These are phyloP conservation scores for Trichoplusia ni DNA, from an alignment of 1,140 invertebrate species.

Conservation along the genomic window DNA sequence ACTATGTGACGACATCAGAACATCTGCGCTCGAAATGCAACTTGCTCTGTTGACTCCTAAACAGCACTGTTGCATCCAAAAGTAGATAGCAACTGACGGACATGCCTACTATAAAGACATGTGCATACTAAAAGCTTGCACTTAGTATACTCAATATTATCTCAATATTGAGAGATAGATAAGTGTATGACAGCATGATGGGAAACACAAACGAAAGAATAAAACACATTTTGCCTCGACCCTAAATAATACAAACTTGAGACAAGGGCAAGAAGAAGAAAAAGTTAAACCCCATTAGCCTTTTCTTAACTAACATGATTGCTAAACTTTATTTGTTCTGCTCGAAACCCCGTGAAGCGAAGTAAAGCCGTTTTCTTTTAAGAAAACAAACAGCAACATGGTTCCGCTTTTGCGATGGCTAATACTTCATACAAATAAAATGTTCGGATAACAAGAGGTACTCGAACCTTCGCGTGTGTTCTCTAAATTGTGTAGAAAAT, in stretches of 20 bases:
- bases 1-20: slow-evolving; percentile 40
- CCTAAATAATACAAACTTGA: too few species aligned
- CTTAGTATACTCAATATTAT: too few species aligned
- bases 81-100: too few species aligned
- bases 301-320: neutral
- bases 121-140: too few species aligned
- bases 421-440: slow-evolving; percentile 11
- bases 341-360: neutral
- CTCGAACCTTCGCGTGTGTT: neutral
- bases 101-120: too few species aligned
- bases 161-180: too few species aligned
- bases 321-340: neutral
- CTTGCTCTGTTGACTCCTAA: neutral
- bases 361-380: neutral
- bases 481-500: slow-evolving; percentile 16
- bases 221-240: too few species aligned
- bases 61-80: neutral
- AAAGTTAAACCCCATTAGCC: too few species aligned
- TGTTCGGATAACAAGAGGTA: slow-evolving; percentile 16
- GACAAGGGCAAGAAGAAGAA: too few species aligned
- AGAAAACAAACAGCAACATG: neutral
- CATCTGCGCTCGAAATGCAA: slow-evolving; percentile 27
- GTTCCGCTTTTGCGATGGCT: slow-evolving; percentile 3
- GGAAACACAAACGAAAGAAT: too few species aligned
- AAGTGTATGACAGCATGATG: too few species aligned